Evolutionary conservation across 2,113 vertebrate genomes (phyloP), one percentile per base, ranked within the genome.

Genomic region (Gavia stellata): DNA sequence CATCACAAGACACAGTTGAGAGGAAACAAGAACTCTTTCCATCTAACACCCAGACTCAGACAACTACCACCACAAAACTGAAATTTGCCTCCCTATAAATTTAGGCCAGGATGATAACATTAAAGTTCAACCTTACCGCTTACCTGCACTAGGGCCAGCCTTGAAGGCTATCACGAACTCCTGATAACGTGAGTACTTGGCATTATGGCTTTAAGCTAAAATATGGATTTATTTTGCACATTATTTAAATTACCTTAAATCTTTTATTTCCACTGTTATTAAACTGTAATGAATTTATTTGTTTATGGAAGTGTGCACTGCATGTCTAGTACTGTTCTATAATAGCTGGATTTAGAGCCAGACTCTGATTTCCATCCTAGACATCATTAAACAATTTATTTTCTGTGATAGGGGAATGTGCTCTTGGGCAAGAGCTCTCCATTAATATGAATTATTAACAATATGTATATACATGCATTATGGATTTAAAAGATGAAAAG

Each of bases 381-480:
- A 90, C 74, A 81, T 83, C 93, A 88, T 94, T 93, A 91, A 94
- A 90, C 94, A 88, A 95, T 96, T 96, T 88, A 94, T 96, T 96
- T 94, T 82, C 92, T 66, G 33, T 92, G 93, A 93, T 78, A 93
- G 58, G 33, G 67, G 75, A 96, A 96, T 85, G 55, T 78, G 82
- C 79, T 97, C 53, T 66, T 66, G 88, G 85, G 79, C 87, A 96
- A 88, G 90, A 92, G n/a, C 68, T 86, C 85, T 83, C 94, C 92
- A 74, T 90, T 94, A 96, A 67, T 52, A 95, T 94, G 71, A 96
- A 96, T 95, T 97, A 97, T 97, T 97, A 96, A 96, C 70, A 72
- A 34, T 87, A 96, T 82, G 66, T 96, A 94, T 72, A 91, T 94
- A 73, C 78, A 87, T 53, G 81, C 90, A 96, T 95, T 95, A 96